Conservation (phyloP, 2,797 vertebrate species). For the Odontamblyopus rebecca region DNA sequence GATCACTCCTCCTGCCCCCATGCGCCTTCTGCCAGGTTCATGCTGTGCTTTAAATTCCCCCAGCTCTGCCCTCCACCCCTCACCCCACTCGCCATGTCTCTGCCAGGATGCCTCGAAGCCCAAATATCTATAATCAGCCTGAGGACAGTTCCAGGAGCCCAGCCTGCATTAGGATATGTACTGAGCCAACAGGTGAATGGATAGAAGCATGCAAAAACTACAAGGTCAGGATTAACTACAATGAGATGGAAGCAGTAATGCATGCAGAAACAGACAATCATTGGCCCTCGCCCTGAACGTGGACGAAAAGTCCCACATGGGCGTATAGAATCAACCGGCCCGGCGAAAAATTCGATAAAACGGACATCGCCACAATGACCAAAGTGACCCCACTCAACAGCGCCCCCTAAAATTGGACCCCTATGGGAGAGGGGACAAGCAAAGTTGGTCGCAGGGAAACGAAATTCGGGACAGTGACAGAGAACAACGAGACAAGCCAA, state of each 20-base stretch:
- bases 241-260: neutral
- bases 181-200: conserved; percentile 5
- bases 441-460: too few relatives aligned
- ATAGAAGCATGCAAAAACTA: conserved; percentile 11
- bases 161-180: conserved; percentile 1
- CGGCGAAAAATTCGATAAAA: too few relatives aligned
- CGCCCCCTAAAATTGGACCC: too few relatives aligned
- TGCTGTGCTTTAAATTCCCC: conserved; percentile 38
- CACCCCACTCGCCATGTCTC: conserved; percentile 10
- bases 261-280: neutral
- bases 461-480: too few relatives aligned
- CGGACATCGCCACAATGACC: too few relatives aligned
- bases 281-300: too few relatives aligned
- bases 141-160: conserved; percentile 4
- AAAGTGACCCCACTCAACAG: too few relatives aligned
- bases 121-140: conserved; percentile 28
- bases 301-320: too few relatives aligned
- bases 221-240: neutral
- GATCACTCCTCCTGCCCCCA: conserved; percentile 3
- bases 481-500: too few relatives aligned
- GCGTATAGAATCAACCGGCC: too few relatives aligned
- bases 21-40: conserved; percentile 47
- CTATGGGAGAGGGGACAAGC: too few relatives aligned
- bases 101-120: conserved; percentile 28
- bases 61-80: conserved; percentile 5